Evolutionary conservation across 2,888 invertebrate species (phyloP).

Genomic region (Altica lythri): DNA sequence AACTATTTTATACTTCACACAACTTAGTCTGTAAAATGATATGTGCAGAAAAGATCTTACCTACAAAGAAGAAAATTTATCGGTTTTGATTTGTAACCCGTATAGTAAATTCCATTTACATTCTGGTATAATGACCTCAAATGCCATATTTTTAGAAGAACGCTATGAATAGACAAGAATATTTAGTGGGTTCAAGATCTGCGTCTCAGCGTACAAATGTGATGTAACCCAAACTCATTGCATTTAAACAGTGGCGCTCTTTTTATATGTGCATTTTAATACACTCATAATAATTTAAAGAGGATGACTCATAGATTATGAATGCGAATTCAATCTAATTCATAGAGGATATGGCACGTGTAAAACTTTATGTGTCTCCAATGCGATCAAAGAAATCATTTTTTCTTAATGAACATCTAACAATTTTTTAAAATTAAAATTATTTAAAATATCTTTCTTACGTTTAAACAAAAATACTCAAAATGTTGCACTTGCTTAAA

Average conservation of each 20-base stretch:
- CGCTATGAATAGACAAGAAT: conserved; percentile 42
- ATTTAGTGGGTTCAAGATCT: conserved; percentile 38
- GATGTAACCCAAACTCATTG: conserved; percentile 27
- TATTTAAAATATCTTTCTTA: no score
- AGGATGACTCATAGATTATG: no score
- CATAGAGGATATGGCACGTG: no score
- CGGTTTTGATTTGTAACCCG: conserved; percentile 14
- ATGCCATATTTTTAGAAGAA: conserved; percentile 44
- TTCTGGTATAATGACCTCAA: conserved; percentile 45
- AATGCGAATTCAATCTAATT: no score
- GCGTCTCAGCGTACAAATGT: conserved; percentile 21
- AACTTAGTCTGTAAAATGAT: not conserved
- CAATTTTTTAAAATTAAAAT: no score
- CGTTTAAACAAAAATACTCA: no score
- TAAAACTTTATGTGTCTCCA: no score
- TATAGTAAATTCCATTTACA: conserved; percentile 32
- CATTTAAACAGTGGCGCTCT: not conserved
- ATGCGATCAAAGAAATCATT: no score
- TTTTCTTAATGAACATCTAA: no score
- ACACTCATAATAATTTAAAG: no score
- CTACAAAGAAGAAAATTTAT: conserved; percentile 26
- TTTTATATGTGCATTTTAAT: no score
- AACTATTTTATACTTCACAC: conserved; percentile 7
- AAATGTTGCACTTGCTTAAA: no score
- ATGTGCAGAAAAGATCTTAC: conserved; percentile 17